Conservation (phyloP, 1,140 invertebrate species). For the Physella acuta region DNA sequence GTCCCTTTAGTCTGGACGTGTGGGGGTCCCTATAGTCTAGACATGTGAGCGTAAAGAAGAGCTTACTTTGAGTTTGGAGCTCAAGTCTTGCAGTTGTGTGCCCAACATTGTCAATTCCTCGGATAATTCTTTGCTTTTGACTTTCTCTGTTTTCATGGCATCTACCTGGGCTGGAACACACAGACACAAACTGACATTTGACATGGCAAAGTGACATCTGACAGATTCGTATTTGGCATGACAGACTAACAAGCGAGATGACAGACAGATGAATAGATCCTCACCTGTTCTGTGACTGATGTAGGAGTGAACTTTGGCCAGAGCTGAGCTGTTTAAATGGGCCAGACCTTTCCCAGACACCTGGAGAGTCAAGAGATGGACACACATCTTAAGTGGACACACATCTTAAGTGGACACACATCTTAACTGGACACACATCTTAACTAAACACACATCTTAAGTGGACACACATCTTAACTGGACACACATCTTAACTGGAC, state of each 20-base stretch:
- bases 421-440: not conserved
- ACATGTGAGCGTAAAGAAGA: too few species aligned
- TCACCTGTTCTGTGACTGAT: slow-evolving; percentile 49
- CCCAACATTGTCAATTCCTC: not conserved
- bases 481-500: not conserved
- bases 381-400: not conserved
- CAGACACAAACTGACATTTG: not conserved
- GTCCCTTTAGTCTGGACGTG: too few species aligned
- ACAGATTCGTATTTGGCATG: not conserved
- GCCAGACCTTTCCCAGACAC: slow-evolving; percentile 22
- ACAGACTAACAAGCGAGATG: not conserved
- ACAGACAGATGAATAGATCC: slow-evolving; percentile 17
- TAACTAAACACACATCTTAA: not conserved
- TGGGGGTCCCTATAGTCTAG: too few species aligned
- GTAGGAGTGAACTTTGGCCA: slow-evolving; percentile 47
- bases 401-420: not conserved
- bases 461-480: not conserved
- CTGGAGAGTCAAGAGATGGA: not conserved
- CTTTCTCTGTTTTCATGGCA: not conserved
- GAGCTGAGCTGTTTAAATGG: slow-evolving; percentile 29
- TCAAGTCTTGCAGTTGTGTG: too few species aligned
- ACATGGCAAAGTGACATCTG: not conserved
- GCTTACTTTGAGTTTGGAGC: too few species aligned
- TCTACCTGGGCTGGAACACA: not conserved
- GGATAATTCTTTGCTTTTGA: not conserved